Percentiles rank a stretch among this genome's conserved stretches.
These are phyloP conservation scores for Hipposideros armiger DNA, from an alignment of 2,113 vertebrate species.

Conservation along the genomic window DNA sequence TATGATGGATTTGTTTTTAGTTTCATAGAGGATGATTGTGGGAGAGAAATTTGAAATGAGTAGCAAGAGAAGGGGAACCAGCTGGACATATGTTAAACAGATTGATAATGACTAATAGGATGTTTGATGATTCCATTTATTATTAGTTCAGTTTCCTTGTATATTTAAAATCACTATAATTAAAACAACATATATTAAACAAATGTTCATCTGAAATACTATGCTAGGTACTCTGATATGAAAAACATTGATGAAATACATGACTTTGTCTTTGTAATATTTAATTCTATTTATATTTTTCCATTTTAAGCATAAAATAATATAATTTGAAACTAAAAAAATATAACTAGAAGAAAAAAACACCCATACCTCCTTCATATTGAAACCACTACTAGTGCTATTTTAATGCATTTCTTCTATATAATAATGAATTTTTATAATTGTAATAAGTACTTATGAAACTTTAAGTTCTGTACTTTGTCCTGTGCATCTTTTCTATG, in stretches of 20 bases:
- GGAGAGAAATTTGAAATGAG: background rate
- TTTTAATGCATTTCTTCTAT: background rate
- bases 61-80: background rate
- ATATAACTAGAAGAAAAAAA: background rate
- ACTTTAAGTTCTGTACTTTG: background rate
- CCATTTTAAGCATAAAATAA: background rate
- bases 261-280: background rate
- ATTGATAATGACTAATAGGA: background rate
- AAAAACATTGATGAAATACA: background rate
- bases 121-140: background rate
- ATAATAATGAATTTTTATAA: background rate
- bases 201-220: slow-evolving; percentile 23
- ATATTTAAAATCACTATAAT: slow-evolving; percentile 15
- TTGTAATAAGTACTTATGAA: background rate
- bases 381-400: background rate
- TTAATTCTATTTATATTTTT: background rate
- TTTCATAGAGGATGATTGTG: background rate
- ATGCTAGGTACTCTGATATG: background rate
- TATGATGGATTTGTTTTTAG: slow-evolving; percentile 39
- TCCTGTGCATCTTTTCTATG: background rate
- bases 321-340: background rate
- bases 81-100: background rate
- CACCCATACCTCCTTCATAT: background rate
- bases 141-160: background rate
- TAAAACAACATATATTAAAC: background rate